phyloP scores from a whole-genome alignment of 1,140 invertebrate species.

The Protaetia brevitarsis region DNA sequence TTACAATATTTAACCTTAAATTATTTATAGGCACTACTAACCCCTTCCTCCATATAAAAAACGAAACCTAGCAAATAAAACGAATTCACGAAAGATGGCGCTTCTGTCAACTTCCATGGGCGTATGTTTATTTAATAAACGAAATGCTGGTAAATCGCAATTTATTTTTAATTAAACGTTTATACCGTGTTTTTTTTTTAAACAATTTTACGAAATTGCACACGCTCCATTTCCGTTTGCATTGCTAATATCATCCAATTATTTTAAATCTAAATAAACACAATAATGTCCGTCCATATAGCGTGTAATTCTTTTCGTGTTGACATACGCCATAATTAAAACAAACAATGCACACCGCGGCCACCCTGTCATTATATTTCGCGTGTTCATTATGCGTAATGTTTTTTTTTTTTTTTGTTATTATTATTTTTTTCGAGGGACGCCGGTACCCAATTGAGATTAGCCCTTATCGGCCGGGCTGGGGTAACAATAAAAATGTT shows the following conservation, averaged over 20 bases:
- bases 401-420: background rate
- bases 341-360: background rate
- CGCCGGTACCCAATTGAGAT: background rate
- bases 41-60: too few relatives aligned
- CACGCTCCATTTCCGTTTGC: background rate
- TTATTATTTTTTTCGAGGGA: background rate
- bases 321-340: conserved; percentile 16
- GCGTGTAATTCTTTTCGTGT: conserved; percentile 3
- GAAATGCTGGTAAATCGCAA: too few relatives aligned
- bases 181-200: too few relatives aligned
- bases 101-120: too few relatives aligned
- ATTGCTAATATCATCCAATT: conserved; percentile 9
- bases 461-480: conserved; percentile 1
- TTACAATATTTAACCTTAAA: too few relatives aligned
- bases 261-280: conserved; percentile 14
- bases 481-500: background rate
- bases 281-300: conserved; percentile 13
- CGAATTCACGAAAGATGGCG: too few relatives aligned
- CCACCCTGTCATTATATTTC: background rate
- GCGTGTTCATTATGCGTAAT: conserved; percentile 2
- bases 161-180: background rate
- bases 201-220: background rate
- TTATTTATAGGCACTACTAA: too few relatives aligned
- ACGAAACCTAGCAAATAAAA: too few relatives aligned
- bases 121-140: too few relatives aligned